These are phyloP conservation scores for Coronaproctus castanopsis DNA, from an alignment of 2,888 invertebrate species.

Conservation along the genomic window DNA sequence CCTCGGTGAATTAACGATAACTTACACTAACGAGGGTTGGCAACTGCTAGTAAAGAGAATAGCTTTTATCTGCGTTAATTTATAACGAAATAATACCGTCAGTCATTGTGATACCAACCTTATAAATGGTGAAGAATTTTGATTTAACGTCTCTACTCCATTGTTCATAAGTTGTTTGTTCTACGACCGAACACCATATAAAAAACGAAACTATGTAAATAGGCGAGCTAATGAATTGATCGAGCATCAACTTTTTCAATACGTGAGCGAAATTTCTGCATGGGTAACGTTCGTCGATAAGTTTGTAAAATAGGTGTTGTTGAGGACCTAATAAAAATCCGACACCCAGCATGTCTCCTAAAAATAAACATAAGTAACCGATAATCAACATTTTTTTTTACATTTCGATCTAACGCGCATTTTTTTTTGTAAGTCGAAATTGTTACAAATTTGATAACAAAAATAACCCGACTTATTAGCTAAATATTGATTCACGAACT, in stretches of 20 bases:
- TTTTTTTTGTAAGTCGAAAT: too few relatives aligned
- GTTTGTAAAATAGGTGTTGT: slow-evolving; percentile 65
- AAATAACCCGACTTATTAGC: too few relatives aligned
- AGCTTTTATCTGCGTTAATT: too few relatives aligned
- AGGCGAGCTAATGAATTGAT: slow-evolving; percentile 53
- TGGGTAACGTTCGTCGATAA: slow-evolving; percentile 47
- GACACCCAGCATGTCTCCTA: slow-evolving; percentile 29
- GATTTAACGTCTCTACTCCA: slow-evolving; percentile 38
- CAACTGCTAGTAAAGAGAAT: too few relatives aligned
- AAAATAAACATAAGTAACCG: too few relatives aligned
- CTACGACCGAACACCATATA: slow-evolving; percentile 53
- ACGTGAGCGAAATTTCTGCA: slow-evolving; percentile 36
- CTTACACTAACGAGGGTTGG: too few relatives aligned
- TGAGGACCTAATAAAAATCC: slow-evolving; percentile 61
- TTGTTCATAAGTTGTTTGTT: slow-evolving; percentile 35
- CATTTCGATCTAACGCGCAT: too few relatives aligned
- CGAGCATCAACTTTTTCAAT: slow-evolving; percentile 46
- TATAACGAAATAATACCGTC: too few relatives aligned
- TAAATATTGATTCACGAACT: too few relatives aligned
- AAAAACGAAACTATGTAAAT: slow-evolving; percentile 37
- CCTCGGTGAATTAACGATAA: too few relatives aligned
- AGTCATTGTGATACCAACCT: slow-evolving; percentile 35
- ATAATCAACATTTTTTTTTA: too few relatives aligned
- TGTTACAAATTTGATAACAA: too few relatives aligned
- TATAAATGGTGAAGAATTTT: slow-evolving; percentile 52